phyloP scores from a whole-genome alignment of 2,113 vertebrate genomes.

The Lagopus leucura region DNA sequence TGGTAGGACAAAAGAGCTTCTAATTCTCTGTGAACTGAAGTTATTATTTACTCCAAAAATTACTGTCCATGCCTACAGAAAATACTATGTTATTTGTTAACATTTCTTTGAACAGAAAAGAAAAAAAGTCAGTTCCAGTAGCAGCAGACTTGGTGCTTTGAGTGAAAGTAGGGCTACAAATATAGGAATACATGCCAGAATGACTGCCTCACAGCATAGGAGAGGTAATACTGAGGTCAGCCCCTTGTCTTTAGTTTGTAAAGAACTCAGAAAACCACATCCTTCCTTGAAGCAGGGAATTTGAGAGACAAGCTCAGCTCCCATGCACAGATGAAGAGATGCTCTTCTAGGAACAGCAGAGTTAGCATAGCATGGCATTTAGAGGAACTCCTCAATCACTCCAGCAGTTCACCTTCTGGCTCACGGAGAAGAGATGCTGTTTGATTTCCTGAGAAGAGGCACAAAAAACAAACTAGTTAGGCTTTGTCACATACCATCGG shows the following conservation, averaged over 20 bases:
- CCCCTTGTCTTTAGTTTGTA: fast-evolving
- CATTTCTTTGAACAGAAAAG: background rate
- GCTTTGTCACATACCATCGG: background rate
- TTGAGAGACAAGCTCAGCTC: background rate
- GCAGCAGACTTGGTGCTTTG: background rate
- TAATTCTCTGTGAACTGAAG: background rate
- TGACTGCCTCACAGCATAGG: background rate
- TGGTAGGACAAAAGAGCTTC: background rate
- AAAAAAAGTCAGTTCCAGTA: no score
- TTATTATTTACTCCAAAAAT: background rate
- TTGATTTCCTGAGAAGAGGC: background rate
- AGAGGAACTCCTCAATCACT: background rate
- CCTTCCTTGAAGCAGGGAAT: background rate
- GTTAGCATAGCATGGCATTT: background rate
- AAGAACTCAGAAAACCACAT: fast-evolving
- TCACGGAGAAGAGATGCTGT: fast-evolving
- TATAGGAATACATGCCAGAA: background rate
- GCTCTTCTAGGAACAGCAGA: background rate
- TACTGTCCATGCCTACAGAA: background rate
- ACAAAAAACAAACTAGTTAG: background rate
- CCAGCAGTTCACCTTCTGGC: background rate
- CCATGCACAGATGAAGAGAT: fast-evolving
- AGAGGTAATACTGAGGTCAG: background rate
- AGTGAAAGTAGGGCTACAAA: background rate
- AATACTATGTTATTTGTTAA: background rate